Evolutionary conservation across 2,113 vertebrate genomes (phyloP).

Genomic region (Micromys minutus): DNA sequence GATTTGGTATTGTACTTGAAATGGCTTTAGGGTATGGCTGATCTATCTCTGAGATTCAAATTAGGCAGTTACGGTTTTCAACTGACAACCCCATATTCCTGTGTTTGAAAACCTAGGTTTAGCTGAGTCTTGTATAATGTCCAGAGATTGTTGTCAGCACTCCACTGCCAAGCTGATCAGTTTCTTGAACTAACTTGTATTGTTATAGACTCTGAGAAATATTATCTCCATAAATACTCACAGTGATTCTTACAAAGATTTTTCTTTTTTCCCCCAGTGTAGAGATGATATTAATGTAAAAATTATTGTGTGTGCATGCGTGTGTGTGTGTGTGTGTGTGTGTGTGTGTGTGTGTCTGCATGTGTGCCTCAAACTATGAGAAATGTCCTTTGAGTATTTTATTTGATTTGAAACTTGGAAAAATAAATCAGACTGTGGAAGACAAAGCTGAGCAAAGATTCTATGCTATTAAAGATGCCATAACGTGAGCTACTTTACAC

Average conservation of each 20-base stretch:
- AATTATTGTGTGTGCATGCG: too few species aligned
- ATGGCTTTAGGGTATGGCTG: constrained; percentile 61
- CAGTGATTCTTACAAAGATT: constrained; percentile 54
- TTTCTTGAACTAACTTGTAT: constrained; percentile 48
- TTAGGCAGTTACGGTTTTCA: constrained; percentile 44
- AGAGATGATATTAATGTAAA: constrained; percentile 63
- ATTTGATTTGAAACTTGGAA: constrained; percentile 65
- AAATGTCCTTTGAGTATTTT: constrained; percentile 76
- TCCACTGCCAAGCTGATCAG: constrained; percentile 69
- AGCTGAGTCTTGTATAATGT: constrained; percentile 79
- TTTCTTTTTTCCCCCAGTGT: constrained; percentile 36
- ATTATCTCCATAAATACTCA: constrained; percentile 43
- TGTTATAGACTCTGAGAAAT: constrained; percentile 64
- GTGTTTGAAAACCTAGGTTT: constrained; percentile 62
- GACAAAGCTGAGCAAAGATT: constrained; percentile 70
- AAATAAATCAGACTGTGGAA: constrained; percentile 57
- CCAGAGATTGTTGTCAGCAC: constrained; percentile 72
- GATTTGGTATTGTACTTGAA: constrained; percentile 66
- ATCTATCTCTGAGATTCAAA: constrained; percentile 52
- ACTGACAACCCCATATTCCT: constrained; percentile 54
- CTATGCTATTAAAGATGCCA: constrained; percentile 79
- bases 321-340: too few species aligned
- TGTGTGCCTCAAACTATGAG: constrained; percentile 40
- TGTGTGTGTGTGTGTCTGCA: too few species aligned
- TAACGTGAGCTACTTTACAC: constrained; percentile 76